A percentile compares a stretch with the other conserved stretches of the same genome.
Conservation (phyloP, 2,113 vertebrate species). For the Neopipo cinnamomea region DNA sequence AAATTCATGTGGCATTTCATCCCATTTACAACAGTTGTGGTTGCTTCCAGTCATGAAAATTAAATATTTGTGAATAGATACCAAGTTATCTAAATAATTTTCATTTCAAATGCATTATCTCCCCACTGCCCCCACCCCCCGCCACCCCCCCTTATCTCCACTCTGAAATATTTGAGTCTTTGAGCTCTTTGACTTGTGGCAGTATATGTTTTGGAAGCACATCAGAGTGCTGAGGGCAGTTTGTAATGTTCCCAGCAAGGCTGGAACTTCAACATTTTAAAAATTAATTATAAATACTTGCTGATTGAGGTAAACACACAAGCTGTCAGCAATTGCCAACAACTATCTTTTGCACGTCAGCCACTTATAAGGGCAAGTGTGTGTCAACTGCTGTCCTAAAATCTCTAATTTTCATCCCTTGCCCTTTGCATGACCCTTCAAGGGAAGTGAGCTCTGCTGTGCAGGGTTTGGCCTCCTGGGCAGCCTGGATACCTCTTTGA, state of each 20-base stretch:
- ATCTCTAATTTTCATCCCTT: background rate
- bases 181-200: background rate
- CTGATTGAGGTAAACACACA: conserved; percentile 39
- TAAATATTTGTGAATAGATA: conserved; percentile 18
- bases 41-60: background rate
- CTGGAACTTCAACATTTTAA: background rate
- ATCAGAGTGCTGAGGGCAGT: conserved; percentile 14
- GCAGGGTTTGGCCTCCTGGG: background rate
- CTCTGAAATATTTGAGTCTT: background rate
- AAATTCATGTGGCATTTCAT: background rate
- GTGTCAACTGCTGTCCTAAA: background rate
- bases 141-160: background rate
- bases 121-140: background rate
- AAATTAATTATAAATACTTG: conserved; percentile 39
- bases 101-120: background rate
- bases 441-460: background rate
- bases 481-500: background rate
- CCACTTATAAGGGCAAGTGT: conserved; percentile 13
- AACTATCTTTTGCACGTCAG: background rate
- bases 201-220: background rate
- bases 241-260: background rate
- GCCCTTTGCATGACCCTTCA: background rate
- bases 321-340: background rate
- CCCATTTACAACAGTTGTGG: background rate
- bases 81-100: background rate